A percentile compares a stretch with the other conserved stretches of the same genome.
phyloP scores from a whole-genome alignment of 92 coral and sea anemone genomes.

The Zoanthus sansibaricus region DNA sequence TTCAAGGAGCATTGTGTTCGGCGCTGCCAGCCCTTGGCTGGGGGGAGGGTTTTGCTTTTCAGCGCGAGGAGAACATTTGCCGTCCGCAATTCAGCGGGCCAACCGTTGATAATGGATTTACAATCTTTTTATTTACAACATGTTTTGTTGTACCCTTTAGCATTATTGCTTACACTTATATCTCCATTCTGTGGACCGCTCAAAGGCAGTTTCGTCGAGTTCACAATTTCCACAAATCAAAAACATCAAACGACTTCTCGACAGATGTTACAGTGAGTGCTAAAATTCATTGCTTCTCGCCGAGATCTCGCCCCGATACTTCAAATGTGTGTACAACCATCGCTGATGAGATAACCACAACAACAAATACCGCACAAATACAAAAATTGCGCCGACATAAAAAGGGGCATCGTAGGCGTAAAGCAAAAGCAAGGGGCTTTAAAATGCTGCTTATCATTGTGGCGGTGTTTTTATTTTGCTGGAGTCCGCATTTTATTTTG shows the following conservation, averaged over 20 bases:
- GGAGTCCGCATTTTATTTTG: constrained; percentile 87
- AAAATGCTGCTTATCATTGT: constrained; percentile 82
- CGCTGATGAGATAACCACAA: constrained; percentile 79
- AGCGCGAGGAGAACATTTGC: constrained; percentile 73
- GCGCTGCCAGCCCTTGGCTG: constrained; percentile 82
- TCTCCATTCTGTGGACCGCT: constrained; percentile 86
- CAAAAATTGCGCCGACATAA: constrained; percentile 22
- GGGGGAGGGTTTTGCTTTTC: constrained; percentile 77
- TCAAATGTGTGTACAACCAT: constrained; percentile 54
- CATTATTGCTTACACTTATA: constrained; percentile 69
- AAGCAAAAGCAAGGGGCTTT: constrained; percentile 78
- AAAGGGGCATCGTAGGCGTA: constrained; percentile 33
- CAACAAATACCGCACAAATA: constrained; percentile 68
- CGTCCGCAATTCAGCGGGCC: constrained; percentile 83
- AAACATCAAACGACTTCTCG: constrained; percentile 41
- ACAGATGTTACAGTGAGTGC: not conserved
- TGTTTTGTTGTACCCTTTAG: constrained; percentile 79
- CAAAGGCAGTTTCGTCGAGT: constrained; percentile 84
- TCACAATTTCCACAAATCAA: constrained; percentile 61
- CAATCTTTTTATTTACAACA: constrained; percentile 76
- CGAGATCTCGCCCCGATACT: constrained; percentile 5
- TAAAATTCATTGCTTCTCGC: constrained; percentile 32
- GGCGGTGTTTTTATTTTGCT: constrained; percentile 78
- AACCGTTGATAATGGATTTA: constrained; percentile 77
- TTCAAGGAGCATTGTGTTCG: constrained; percentile 73